Conservation (phyloP, 1,140 invertebrate genomes). For the Cherax quadricarinatus region DNA sequence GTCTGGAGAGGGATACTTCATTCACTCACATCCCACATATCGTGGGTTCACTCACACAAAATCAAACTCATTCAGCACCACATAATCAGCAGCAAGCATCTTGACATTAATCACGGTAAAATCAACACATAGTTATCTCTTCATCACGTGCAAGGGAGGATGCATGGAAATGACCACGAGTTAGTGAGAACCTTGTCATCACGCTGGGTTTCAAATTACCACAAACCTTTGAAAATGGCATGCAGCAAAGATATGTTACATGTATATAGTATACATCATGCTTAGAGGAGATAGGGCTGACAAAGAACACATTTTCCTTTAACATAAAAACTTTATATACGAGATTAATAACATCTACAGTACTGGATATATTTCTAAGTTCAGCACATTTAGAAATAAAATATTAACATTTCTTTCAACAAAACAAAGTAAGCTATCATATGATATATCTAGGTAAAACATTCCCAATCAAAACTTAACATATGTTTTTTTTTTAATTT, state of each 20-base stretch:
- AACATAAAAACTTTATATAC: slow-evolving; percentile 2
- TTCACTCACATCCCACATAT: neutral
- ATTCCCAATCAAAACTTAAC: slow-evolving; percentile 21
- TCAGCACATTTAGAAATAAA: neutral
- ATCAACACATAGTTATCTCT: neutral
- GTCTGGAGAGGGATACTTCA: neutral
- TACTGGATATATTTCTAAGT: neutral
- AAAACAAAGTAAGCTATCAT: neutral
- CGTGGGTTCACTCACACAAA: neutral
- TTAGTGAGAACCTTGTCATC: slow-evolving; percentile 49
- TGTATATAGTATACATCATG: slow-evolving; percentile 19
- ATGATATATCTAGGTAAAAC: neutral
- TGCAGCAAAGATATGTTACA: slow-evolving; percentile 45
- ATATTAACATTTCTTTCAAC: neutral
- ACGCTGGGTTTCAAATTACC: slow-evolving; percentile 27
- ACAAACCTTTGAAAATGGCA: slow-evolving; percentile 42
- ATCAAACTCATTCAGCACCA: neutral
- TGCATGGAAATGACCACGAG: slow-evolving; percentile 67
- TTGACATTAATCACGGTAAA: neutral
- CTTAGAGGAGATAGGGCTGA: neutral
- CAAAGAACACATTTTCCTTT: slow-evolving; percentile 9
- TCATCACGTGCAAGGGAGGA: slow-evolving; percentile 44
- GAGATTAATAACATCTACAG: slow-evolving; percentile 22
- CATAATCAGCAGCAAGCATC: neutral
- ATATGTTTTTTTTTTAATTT: neutral